Evolutionary conservation across 2,888 invertebrate genomes (phyloP).

Genomic region (Cephus rjabovi): DNA sequence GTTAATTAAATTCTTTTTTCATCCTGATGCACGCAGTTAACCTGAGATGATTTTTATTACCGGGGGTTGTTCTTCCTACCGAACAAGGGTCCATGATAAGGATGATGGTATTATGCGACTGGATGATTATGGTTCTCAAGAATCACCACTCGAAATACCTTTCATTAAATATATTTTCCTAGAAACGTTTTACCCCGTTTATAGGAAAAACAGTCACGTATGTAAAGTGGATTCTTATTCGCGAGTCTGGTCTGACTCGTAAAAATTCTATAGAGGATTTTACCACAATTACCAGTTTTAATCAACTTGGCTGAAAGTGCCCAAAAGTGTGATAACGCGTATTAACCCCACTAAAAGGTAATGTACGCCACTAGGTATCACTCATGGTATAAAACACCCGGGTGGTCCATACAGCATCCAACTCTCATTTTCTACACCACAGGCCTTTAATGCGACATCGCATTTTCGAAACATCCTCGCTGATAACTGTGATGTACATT

Average conservation of each 20-base stretch:
- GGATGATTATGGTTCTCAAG: not conserved
- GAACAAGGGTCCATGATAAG: not conserved
- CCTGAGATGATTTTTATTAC: not conserved
- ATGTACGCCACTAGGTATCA: slow-evolving; percentile 14
- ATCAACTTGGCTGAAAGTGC: not conserved
- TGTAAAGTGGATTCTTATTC: not conserved
- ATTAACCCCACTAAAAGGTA: not conserved
- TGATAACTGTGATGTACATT: slow-evolving; percentile 22
- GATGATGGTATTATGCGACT: slow-evolving; percentile 19
- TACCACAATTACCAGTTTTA: not conserved
- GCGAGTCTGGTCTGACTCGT: not conserved
- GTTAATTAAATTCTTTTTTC: slow-evolving; percentile 36
- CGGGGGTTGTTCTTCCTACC: not conserved
- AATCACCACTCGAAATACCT: not conserved
- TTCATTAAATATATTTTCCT: not conserved
- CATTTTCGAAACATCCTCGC: slow-evolving; percentile 36
- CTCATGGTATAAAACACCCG: slow-evolving; percentile 31
- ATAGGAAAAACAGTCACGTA: not conserved
- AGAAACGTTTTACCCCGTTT: not conserved
- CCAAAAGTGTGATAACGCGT: not conserved
- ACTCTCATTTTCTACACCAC: not conserved
- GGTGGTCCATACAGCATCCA: slow-evolving; percentile 8
- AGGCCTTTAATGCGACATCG: slow-evolving; percentile 14
- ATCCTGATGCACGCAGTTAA: slow-evolving; percentile 1
- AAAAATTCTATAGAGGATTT: not conserved